These are phyloP conservation scores for Argyra leucocephala DNA, from an alignment of 2,888 invertebrate genomes.

Conservation along the genomic window DNA sequence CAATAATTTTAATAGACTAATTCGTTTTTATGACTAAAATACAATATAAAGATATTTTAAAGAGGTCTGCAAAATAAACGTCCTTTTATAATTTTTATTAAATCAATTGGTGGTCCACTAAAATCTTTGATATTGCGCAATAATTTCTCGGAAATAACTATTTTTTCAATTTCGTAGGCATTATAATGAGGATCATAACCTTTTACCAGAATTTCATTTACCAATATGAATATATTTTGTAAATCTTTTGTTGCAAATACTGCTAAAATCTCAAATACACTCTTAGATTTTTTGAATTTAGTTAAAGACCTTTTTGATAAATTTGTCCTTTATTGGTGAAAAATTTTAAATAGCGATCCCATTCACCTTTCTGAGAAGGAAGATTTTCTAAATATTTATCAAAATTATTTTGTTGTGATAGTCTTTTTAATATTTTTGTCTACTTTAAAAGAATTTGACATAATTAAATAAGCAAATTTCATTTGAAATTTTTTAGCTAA, in stretches of 20 bases:
- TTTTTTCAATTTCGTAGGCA: constrained; percentile 12
- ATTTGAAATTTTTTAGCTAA: neutral
- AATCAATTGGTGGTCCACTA: constrained; percentile 8
- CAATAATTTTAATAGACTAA: too few relatives aligned
- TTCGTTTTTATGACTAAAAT: too few relatives aligned
- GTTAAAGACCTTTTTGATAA: neutral
- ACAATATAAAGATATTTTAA: too few relatives aligned
- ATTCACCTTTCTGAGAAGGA: neutral
- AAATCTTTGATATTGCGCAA: neutral
- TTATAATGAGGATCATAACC: neutral
- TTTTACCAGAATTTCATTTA: neutral
- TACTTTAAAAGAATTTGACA: neutral
- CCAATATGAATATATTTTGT: neutral
- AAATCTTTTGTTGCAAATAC: neutral
- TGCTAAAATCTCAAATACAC: neutral
- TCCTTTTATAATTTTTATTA: constrained; percentile 10
- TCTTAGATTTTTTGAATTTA: neutral
- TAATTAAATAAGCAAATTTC: neutral
- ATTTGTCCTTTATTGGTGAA: neutral
- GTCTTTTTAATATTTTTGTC: too few relatives aligned
- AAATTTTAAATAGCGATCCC: neutral
- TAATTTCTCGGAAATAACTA: neutral
- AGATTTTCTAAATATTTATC: neutral
- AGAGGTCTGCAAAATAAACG: too few relatives aligned
- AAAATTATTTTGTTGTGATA: too few relatives aligned